phyloP scores from a whole-genome alignment of 2,888 invertebrate species.

The Zhuqinia jingwanae region DNA sequence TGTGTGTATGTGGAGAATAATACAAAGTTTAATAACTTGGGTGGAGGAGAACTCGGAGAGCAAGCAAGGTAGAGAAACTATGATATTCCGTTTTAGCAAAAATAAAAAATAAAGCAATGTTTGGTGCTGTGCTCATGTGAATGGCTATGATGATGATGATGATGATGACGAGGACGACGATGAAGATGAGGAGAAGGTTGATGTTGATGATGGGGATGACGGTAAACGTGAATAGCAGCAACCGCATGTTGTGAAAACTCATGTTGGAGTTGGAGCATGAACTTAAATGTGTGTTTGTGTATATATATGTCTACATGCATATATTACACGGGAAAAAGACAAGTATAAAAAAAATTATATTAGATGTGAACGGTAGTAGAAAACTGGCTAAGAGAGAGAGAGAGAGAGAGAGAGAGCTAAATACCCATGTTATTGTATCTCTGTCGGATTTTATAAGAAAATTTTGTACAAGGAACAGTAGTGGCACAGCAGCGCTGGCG shows the following conservation, averaged over 20 bases:
- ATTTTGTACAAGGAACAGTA: slow-evolving; percentile 37
- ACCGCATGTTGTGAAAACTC: slow-evolving; percentile 72
- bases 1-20: neutral
- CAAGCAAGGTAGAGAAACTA: slow-evolving; percentile 53
- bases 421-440: slow-evolving; percentile 45
- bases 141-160: neutral
- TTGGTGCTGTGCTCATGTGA: slow-evolving; percentile 31
- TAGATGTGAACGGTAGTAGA: neutral
- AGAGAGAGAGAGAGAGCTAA: slow-evolving; percentile 1
- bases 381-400: too few relatives aligned
- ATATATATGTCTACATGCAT: neutral
- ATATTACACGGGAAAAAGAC: neutral
- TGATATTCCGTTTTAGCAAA: slow-evolving; percentile 33
- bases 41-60: slow-evolving; percentile 28
- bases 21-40: slow-evolving; percentile 38
- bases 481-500: neutral
- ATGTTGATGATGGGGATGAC: slow-evolving; percentile 43
- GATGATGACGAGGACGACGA: slow-evolving; percentile 38
- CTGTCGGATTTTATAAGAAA: slow-evolving; percentile 45
- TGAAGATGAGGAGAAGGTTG: slow-evolving; percentile 30
- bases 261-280: neutral
- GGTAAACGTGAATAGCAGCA: slow-evolving; percentile 56
- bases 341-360: slow-evolving; percentile 3
- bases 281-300: neutral
- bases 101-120: too few relatives aligned